Conservation (phyloP, 2,888 invertebrate genomes). For the Leucophenga maculata region DNA sequence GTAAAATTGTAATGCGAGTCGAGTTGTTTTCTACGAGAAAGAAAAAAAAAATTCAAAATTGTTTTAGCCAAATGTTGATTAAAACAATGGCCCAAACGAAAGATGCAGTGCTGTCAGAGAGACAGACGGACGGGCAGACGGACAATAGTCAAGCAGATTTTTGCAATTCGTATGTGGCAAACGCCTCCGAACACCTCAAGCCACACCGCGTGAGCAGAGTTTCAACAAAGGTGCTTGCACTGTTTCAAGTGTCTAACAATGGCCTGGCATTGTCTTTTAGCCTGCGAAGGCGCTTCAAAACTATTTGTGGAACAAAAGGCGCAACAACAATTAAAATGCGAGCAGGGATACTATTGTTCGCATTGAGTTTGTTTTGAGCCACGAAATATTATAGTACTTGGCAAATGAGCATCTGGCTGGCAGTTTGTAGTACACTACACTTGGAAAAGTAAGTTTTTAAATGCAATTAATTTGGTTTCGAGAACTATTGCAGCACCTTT, state of each 20-base stretch:
- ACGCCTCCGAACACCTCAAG: neutral
- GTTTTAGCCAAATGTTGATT: constrained; percentile 14
- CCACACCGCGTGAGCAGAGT: neutral
- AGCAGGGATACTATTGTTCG: constrained; percentile 21
- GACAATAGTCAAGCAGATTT: constrained; percentile 36
- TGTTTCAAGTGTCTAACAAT: constrained; percentile 45
- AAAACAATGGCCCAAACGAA: constrained; percentile 56
- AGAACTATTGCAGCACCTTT: too few relatives aligned
- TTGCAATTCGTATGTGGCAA: constrained; percentile 36
- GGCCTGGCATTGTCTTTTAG: constrained; percentile 40
- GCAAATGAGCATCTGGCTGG: too few relatives aligned
- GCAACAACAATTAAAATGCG: constrained; percentile 29
- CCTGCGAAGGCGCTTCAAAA: constrained; percentile 22
- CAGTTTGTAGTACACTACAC: too few relatives aligned
- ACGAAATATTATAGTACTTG: too few relatives aligned
- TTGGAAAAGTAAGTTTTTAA: too few relatives aligned
- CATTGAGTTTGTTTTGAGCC: neutral
- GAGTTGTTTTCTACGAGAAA: neutral
- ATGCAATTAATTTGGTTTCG: too few relatives aligned
- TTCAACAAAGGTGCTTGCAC: neutral
- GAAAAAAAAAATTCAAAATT: constrained; percentile 43
- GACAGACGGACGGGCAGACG: constrained; percentile 36
- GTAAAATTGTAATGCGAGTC: constrained; percentile 49
- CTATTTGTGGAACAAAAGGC: constrained; percentile 40
- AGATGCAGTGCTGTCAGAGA: constrained; percentile 48